Evolutionary conservation across 2,113 vertebrate genomes (phyloP).

Genomic region (Fregata magnificens): DNA sequence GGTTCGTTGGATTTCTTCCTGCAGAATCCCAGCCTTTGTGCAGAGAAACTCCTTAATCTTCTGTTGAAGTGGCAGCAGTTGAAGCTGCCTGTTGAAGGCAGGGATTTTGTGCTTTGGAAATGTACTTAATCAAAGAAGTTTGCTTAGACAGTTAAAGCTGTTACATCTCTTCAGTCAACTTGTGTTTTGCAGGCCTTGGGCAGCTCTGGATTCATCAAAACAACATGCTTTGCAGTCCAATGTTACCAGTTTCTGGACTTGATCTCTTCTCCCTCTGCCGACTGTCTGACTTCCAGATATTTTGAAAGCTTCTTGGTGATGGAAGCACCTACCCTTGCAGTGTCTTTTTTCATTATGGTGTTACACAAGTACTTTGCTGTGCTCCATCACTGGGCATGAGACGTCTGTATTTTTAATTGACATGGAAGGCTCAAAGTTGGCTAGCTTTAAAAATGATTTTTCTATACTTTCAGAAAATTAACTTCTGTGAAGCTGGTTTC

Average conservation of each 20-base stretch:
- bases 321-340: accelerated
- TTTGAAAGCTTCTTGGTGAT: not conserved
- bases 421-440: not conserved
- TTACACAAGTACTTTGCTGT: not conserved
- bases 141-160: not conserved
- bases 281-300: not conserved
- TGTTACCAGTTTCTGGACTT: not conserved
- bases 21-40: not conserved
- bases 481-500: not conserved
- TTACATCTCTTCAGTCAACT: not conserved
- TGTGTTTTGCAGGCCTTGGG: not conserved
- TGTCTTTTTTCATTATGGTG: not conserved
- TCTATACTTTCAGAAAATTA: not conserved
- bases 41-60: not conserved
- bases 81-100: too few relatives aligned
- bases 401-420: not conserved
- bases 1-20: not conserved
- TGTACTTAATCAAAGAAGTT: not conserved
- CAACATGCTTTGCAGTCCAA: not conserved
- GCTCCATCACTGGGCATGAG: not conserved
- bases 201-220: not conserved
- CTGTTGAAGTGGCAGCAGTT: not conserved
- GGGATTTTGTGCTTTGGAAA: not conserved
- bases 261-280: not conserved
- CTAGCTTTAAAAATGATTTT: not conserved